phyloP scores from a whole-genome alignment of 2,113 vertebrate genomes.

The Sardina pilchardus region DNA sequence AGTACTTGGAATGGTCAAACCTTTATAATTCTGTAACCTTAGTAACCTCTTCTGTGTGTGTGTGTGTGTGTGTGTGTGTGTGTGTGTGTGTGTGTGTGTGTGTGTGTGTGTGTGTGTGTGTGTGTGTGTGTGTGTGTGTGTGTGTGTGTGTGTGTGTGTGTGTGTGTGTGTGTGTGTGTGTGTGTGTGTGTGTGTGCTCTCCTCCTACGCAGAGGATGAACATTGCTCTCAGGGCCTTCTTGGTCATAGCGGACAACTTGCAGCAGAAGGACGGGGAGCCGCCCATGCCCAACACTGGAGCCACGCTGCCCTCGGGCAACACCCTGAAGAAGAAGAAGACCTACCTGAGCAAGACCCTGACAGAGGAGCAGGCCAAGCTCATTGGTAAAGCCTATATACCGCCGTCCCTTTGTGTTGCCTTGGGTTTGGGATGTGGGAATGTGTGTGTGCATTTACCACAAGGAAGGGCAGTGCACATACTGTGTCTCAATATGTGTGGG shows the following conservation, averaged over 20 bases:
- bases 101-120: neutral
- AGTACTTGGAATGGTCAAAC: too few relatives aligned
- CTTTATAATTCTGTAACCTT: too few relatives aligned
- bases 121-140: constrained; percentile 8
- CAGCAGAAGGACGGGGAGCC: constrained; percentile 98
- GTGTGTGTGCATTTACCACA: neutral
- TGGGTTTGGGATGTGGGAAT: neutral
- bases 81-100: neutral
- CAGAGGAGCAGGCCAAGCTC: constrained; percentile 97
- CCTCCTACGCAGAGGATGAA: constrained; percentile 92
- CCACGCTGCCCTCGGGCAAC: constrained; percentile 95
- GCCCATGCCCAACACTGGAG: constrained; percentile 98
- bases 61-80: neutral
- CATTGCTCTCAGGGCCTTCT: constrained; percentile 93
- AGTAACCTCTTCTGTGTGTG: neutral
- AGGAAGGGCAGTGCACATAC: too few relatives aligned
- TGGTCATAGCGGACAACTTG: constrained; percentile 96
- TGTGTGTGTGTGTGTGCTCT: neutral
- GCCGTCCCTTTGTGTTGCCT: neutral
- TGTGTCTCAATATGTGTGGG: neutral
- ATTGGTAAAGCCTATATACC: constrained; percentile 78
- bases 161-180: neutral
- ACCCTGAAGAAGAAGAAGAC: constrained; percentile 98
- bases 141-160: neutral
- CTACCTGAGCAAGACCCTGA: constrained; percentile 96